Percentiles rank a stretch among this genome's conserved stretches.
These are phyloP conservation scores for Callocephalon fimbriatum DNA, from an alignment of 2,113 vertebrate species.

Conservation along the genomic window DNA sequence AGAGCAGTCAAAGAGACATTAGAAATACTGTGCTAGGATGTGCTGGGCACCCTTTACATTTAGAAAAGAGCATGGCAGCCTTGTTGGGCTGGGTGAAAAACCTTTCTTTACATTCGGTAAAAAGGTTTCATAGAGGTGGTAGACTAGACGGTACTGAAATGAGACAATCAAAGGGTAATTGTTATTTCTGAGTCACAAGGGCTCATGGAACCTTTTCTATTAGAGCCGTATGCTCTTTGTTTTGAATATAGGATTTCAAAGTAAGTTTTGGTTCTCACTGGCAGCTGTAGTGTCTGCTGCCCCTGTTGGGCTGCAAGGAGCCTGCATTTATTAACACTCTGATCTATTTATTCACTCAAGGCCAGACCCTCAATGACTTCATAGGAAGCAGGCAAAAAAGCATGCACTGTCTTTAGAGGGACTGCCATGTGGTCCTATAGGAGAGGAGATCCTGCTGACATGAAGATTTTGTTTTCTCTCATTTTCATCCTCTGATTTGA, in stretches of 20 bases:
- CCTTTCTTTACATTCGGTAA: background rate
- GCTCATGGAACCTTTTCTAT: background rate
- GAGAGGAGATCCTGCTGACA: background rate
- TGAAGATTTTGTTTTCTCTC: constrained; percentile 13
- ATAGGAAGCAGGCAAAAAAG: background rate
- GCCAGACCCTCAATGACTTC: background rate
- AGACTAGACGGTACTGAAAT: background rate
- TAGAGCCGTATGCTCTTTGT: background rate
- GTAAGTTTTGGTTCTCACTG: constrained; percentile 1
- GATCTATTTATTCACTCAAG: background rate
- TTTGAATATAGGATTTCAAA: constrained; percentile 25
- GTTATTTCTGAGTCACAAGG: background rate
- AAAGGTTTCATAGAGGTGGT: background rate
- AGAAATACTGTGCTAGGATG: background rate
- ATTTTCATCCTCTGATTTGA: background rate
- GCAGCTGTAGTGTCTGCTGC: background rate
- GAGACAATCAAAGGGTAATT: background rate
- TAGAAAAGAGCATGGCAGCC: background rate
- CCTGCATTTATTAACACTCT: background rate
- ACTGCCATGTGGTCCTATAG: background rate
- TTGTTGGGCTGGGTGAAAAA: background rate
- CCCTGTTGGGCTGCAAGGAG: background rate
- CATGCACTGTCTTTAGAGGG: background rate
- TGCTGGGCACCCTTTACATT: background rate
- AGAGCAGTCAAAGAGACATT: background rate